phyloP scores from a whole-genome alignment of 2,797 vertebrate species.

The Chelon labrosus region DNA sequence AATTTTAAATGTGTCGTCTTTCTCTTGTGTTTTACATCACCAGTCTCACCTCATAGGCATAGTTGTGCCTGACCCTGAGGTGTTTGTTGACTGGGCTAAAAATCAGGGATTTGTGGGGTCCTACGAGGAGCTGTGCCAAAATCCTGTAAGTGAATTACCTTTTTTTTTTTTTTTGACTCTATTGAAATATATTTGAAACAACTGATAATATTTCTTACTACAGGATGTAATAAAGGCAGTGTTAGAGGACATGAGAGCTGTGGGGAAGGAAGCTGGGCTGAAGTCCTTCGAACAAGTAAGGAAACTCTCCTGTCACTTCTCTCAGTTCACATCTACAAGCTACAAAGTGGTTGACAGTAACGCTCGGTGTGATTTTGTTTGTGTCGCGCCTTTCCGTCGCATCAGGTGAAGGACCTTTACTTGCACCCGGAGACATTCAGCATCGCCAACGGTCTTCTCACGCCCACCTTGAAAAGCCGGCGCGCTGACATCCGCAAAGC shows the following conservation, averaged over 20 bases:
- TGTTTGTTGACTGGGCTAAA: slow-evolving; percentile 84
- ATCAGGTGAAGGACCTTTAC: slow-evolving; percentile 84
- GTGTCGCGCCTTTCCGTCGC: neutral
- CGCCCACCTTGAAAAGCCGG: slow-evolving; percentile 86
- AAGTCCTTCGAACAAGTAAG: slow-evolving; percentile 88
- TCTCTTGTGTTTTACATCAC: slow-evolving; percentile 4
- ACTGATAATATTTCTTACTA: slow-evolving; percentile 7
- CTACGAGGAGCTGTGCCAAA: slow-evolving; percentile 85
- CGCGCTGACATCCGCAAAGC: slow-evolving; percentile 79
- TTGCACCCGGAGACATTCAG: slow-evolving; percentile 85
- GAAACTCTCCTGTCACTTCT: too few relatives aligned
- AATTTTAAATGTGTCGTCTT: neutral
- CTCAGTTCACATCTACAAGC: neutral
- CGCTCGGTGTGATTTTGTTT: neutral
- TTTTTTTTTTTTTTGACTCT: neutral
- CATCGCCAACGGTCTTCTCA: slow-evolving; percentile 86
- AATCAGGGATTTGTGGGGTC: slow-evolving; percentile 81
- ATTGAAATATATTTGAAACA: neutral
- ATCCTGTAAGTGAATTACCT: slow-evolving; percentile 75
- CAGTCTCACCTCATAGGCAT: slow-evolving; percentile 85
- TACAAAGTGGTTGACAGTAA: neutral
- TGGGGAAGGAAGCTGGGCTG: slow-evolving; percentile 83
- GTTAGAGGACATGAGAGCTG: slow-evolving; percentile 81
- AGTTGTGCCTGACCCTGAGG: slow-evolving; percentile 85
- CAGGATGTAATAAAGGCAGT: slow-evolving; percentile 84